Evolutionary conservation across 2,113 vertebrate genomes (phyloP), one percentile per base, ranked within the genome.

Genomic region (Corythaeola cristata): DNA sequence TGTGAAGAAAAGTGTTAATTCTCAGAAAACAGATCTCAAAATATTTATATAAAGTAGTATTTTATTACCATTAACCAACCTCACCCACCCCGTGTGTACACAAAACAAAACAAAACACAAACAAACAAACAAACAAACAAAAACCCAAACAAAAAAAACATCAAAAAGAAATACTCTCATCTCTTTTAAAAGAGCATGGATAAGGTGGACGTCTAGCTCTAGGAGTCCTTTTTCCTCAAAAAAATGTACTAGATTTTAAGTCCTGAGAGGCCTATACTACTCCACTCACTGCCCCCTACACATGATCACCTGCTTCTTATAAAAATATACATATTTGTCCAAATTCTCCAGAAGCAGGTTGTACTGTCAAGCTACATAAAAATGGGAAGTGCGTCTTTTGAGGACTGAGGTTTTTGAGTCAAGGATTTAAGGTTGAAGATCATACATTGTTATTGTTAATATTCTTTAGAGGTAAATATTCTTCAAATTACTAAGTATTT

Each of bases 71-170:
- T 77, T 78, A 81, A 72, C 18, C 18, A 41, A 3, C 9, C 5
- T 7, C 8, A 0, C 3, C 5, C 1, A 39, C 39, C 39, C 39
- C 39, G n/a, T n/a, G n/a, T n/a, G n/a, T n/a, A n/a, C n/a, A n/a
- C n/a, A 13, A 58, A 39, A 39, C 44, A 8, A 8, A 14, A 37
- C n/a, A 37, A 28, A 32, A 11, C 11, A 10, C 6, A 6, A 6
- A 39, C 39, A 39, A 39, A 39, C 39, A 39, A 39, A 39, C 39
- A 39, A 39, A 39, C 39, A 39, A 39, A 39, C 39, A 47, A 47
- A 9, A 33, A 12, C 41, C 41, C 41, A 10, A 44, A 44, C 41
- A 12, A 44, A 45, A 47, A 39, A 50, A 4, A 9, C 9, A 21
- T 8, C 33, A 24, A n/a, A 81, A 78, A 55, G 0, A 85, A 64